Conservation (phyloP, 2,888 invertebrate genomes). For the Stegana nigrithorax region DNA sequence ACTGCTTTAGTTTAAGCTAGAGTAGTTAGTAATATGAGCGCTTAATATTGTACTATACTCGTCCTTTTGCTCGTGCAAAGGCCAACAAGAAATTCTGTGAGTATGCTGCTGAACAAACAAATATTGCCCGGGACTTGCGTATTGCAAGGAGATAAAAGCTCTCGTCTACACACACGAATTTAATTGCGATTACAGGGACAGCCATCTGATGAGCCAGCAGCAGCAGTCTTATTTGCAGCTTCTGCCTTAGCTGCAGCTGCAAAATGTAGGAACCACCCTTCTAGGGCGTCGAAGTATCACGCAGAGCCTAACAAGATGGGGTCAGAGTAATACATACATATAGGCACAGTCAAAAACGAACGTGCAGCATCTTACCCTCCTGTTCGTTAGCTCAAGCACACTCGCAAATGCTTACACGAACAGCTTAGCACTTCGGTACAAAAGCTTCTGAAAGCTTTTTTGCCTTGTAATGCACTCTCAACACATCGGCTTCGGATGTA, state of each 20-base stretch:
- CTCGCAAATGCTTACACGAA: no score
- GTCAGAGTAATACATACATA: no score
- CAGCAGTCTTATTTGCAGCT: background rate
- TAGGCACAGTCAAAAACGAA: no score
- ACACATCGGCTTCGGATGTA: no score
- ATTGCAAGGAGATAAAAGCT: conserved; percentile 54
- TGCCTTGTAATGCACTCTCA: no score
- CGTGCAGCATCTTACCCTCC: no score
- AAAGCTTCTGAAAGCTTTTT: no score
- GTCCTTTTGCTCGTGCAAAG: conserved; percentile 44
- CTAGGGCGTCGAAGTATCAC: no score
- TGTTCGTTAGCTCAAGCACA: no score
- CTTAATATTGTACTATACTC: conserved; percentile 41
- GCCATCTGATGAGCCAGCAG: background rate
- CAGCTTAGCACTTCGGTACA: no score
- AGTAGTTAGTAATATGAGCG: conserved; percentile 30
- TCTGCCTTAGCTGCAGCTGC: background rate
- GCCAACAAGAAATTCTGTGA: conserved; percentile 51
- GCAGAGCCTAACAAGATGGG: no score
- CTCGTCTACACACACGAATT: conserved; percentile 49
- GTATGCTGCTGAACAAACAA: conserved; percentile 56
- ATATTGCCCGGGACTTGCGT: conserved; percentile 60
- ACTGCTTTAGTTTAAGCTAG: conserved; percentile 23
- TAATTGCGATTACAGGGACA: conserved; percentile 4
- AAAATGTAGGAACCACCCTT: no score